Base-by-base conservation (phyloP, 1,140 invertebrate genomes). In the Drosophila navojoa region DNA sequence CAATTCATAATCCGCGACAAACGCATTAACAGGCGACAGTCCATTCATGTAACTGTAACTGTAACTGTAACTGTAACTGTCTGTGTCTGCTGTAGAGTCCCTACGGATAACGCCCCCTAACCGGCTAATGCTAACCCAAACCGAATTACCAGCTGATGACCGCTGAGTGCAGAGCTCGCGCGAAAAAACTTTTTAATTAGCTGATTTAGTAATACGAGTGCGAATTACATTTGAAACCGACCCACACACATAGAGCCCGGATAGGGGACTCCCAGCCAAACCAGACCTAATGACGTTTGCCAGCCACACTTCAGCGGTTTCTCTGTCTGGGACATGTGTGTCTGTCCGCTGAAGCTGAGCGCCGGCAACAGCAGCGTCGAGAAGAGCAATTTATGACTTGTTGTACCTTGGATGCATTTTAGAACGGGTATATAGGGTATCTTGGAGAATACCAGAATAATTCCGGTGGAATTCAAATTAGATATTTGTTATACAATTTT, bases 161-260 rank as follows among this genome's bases (percentile, higher is more conserved):
- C 84, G 79, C 62, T 54, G 70, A 87, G 79, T 84, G 84, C 67
- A 47, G 22, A 63, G 68, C 71, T 52, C 40, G 50, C 22, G 47
- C 25, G 55, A 54, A 67, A 62, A 89, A 89, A 84, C 67, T 89
- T 90, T 89, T 90, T 90, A 90, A 90, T 90, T 90, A 90, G 87
- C 87, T 82, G 79, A 90, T 86, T 90, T 90, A 81, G 74, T 78
- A 55, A 61, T 55, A 68, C 10, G 55, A 53, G 32, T 27, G 42
- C 25, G 63, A 68, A 67, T 66, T 55, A 71, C 47, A 63, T 57
- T 49, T 32, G 52, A 25, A 29, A 11, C 35, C 11, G 6, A 6
- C 25, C 10, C 19, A 15, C 5, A 29, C 19, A 15, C 5, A 29
- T 29, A 29, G 27, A 29, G 11, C 15, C 52, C 54, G 35, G 13